Base-by-base conservation (phyloP, 2,888 invertebrate species). In the Pachliopta kotzebuea region DNA sequence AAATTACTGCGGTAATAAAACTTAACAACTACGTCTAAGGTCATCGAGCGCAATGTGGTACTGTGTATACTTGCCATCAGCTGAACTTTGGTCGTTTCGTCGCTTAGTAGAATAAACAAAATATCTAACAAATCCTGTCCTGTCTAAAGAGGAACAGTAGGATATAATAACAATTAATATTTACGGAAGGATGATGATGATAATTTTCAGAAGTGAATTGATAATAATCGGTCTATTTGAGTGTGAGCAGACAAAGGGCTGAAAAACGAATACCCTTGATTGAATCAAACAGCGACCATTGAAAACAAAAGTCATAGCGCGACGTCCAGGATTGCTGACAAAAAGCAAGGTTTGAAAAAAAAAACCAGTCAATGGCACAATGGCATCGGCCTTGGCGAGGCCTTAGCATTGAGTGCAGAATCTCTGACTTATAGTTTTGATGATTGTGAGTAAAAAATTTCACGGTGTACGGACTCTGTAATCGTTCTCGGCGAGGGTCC, bases 371-470 rank as follows among this genome's bases (percentile, higher is more conserved):
- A 52, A 52, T 53, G 24, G 20, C 23, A 58, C 57, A 63, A 52
- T 58, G 57, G n/a, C 29, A 53, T n/a, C 23, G 62, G 57, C 63
- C 54, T 58, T 58, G 58, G 50, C 45, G 54, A 63, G 50, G 63
- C 54, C 52, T 37, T 52, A 37, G 37, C 37, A 37, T 37, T 37
- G 26, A 21, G 50, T 49, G 24, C 23, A 29, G 21, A 18, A 6
- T 60, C 42, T 53, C n/a, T 60, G 53, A 24, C 53, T 60, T 60
- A 60, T 60, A 60, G 53, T 60, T 60, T 60, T 60, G 37, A 52
- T 52, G 29, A 52, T 57, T 42, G 42, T 24, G 24, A 57, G 42
- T 45, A 59, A 31, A 55, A 59, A 59, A n/a, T 23, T 60, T 60
- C 60, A 60, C 54, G 60, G 60, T 60, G 53, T 54, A 54, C 54